phyloP scores from a whole-genome alignment of 64 coral and sea anemone genomes.

The Actinia equina region DNA sequence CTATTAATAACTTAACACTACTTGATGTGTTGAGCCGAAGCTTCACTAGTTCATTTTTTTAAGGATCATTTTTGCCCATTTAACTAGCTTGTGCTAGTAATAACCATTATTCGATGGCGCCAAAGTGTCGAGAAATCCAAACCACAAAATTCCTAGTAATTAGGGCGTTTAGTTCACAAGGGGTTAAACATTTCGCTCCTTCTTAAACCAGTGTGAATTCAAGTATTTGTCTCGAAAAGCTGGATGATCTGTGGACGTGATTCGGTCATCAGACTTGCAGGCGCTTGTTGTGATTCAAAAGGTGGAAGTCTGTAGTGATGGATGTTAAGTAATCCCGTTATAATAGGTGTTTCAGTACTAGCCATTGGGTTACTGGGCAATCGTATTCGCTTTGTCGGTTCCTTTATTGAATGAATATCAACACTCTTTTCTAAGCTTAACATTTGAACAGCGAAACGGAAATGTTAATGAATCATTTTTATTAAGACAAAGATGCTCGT shows the following conservation, averaged over 20 bases:
- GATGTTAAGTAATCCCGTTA: neutral
- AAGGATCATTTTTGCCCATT: neutral
- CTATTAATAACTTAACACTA: neutral
- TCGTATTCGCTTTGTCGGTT: neutral
- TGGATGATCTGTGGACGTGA: constrained; percentile 5
- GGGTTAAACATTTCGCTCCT: constrained; percentile 9
- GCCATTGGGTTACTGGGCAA: neutral
- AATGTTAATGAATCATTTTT: neutral
- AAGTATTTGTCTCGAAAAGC: neutral
- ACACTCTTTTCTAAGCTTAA: constrained; percentile 2
- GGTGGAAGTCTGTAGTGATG: neutral
- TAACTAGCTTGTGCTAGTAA: neutral
- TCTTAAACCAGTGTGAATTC: neutral
- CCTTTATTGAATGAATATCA: neutral
- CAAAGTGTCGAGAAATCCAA: neutral
- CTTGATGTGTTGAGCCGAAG: neutral
- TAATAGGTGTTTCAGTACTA: neutral
- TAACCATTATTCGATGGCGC: neutral
- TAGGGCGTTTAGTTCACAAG: constrained; percentile 3
- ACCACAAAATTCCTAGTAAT: constrained; percentile 8
- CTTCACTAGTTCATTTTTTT: neutral
- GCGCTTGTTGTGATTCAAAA: neutral
- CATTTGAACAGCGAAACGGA: neutral
- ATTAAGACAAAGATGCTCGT: no score
- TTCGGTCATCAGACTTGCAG: constrained; percentile 23